Base-by-base conservation (phyloP, 2,888 invertebrate genomes). In the Drosophila meridiana region DNA sequence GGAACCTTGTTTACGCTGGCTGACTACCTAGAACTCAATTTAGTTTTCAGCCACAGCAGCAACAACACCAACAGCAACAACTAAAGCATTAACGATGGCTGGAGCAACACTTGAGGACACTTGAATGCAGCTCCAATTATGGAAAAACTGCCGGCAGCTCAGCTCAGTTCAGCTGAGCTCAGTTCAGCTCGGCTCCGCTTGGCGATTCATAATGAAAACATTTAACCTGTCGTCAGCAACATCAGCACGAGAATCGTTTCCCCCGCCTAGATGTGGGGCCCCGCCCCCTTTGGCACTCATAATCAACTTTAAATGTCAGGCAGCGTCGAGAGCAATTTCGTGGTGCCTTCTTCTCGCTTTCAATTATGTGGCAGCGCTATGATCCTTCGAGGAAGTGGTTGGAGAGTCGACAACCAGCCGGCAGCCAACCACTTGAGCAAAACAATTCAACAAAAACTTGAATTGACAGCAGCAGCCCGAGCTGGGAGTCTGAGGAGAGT, bases 131-230 rank as follows among this genome's bases (percentile, higher is more conserved):
- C 85, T 87, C 80, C 85, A 87, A 87, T 87, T 87, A 87, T 84
- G 73, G 75, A 81, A 65, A 65, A 75, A 64, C 47, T 56, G 73
- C 66, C 73, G 65, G 56, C 78, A 69, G 72, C 80, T 42, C 66
- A 56, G 69, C 63, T 62, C 75, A 71, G 14, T 5, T 11, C 52
- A 20, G 50, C 11, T 52, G 69, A 59, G 67, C 71, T 20, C 8
- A 4, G 26, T 26, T 45, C 71, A 62, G 69, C 59, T 62, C 75
- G 69, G 52, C 80, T 38, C 67, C 58, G 61, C 60, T 60, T 72
- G 71, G 63, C 83, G 71, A 87, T 72, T 90, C 88, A 89, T 89
- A 87, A 90, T 90, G 89, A 87, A 87, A 90, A 87, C 87, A 90
- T 87, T 87, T 90, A 87, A 87, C 87, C 90, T 90, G 87, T 87